phyloP scores from a whole-genome alignment of 64 coral and sea anemone species.

The Pocillopora verrucosa region DNA sequence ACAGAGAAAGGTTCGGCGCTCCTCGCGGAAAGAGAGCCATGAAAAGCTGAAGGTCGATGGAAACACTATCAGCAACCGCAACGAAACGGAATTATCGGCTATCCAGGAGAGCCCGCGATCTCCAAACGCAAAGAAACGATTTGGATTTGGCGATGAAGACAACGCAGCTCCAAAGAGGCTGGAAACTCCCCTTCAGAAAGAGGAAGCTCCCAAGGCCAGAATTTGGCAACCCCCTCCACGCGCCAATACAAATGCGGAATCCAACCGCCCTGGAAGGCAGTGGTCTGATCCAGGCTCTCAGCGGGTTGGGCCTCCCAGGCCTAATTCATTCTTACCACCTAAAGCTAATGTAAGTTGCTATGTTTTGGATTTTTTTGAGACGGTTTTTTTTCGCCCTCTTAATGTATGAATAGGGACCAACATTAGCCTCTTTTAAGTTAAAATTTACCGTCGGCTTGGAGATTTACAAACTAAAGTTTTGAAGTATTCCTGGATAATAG shows the following conservation, averaged over 20 bases:
- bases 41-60: constrained; percentile 58
- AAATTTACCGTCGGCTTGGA: no score
- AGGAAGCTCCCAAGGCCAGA: not conserved
- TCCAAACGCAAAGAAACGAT: not conserved
- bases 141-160: not conserved
- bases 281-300: constrained; percentile 18
- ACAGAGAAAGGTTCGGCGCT: constrained; percentile 71
- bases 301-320: constrained; percentile 1
- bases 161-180: not conserved
- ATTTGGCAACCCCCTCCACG: constrained; percentile 31
- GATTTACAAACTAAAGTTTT: no score
- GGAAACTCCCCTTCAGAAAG: not conserved
- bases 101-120: constrained; percentile 50
- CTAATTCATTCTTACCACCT: constrained; percentile 56
- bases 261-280: constrained; percentile 2
- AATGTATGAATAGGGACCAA: no score
- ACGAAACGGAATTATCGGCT: constrained; percentile 46
- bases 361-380: not conserved
- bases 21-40: constrained; percentile 74
- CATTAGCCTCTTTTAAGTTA: no score
- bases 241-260: constrained; percentile 20
- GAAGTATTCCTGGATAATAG: no score
- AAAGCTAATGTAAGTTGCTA: constrained; percentile 54
- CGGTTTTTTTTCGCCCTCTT: not conserved
- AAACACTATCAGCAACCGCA: constrained; percentile 8